These are phyloP conservation scores for Sturmia bella DNA, from an alignment of 2,888 invertebrate genomes.

Conservation along the genomic window DNA sequence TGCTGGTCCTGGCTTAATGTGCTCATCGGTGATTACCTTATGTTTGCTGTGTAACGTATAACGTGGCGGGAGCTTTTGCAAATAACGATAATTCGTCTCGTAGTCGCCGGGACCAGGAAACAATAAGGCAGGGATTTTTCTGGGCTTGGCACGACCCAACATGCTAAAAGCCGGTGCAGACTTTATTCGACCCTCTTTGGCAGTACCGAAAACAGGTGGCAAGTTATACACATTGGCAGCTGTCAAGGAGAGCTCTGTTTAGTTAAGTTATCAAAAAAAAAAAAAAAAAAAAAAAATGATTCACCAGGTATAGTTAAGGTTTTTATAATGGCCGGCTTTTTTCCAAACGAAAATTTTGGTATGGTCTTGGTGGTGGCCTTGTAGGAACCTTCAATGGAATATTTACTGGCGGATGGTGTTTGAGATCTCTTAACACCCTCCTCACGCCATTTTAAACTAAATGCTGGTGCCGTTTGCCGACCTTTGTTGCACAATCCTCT, in stretches of 20 bases:
- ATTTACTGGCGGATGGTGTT: constrained; percentile 43
- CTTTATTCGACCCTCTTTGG: constrained; percentile 83
- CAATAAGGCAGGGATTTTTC: constrained; percentile 73
- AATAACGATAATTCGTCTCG: constrained; percentile 85
- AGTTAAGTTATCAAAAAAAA: not conserved
- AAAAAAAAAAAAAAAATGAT: not conserved
- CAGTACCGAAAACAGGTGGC: constrained; percentile 87
- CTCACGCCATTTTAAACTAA: constrained; percentile 43
- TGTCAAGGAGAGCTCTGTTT: constrained; percentile 76
- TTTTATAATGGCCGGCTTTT: constrained; percentile 14
- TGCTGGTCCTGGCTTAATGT: constrained; percentile 92
- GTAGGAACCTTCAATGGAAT: not conserved
- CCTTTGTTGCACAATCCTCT: constrained; percentile 51
- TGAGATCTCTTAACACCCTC: constrained; percentile 16
- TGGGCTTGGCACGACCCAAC: constrained; percentile 89
- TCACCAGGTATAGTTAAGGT: constrained; percentile 54
- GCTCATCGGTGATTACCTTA: constrained; percentile 89
- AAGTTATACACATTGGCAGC: constrained; percentile 94
- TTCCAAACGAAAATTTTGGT: constrained; percentile 59
- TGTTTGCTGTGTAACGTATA: constrained; percentile 93
- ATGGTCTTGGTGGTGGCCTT: constrained; percentile 25
- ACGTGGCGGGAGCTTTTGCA: constrained; percentile 86
- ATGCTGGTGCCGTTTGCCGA: constrained; percentile 43
- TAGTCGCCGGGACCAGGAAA: constrained; percentile 92
- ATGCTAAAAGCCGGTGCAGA: constrained; percentile 94